Percentiles rank a stretch among this genome's conserved stretches.
Conservation (phyloP, 2,797 vertebrate species). For the Picus viridis region DNA sequence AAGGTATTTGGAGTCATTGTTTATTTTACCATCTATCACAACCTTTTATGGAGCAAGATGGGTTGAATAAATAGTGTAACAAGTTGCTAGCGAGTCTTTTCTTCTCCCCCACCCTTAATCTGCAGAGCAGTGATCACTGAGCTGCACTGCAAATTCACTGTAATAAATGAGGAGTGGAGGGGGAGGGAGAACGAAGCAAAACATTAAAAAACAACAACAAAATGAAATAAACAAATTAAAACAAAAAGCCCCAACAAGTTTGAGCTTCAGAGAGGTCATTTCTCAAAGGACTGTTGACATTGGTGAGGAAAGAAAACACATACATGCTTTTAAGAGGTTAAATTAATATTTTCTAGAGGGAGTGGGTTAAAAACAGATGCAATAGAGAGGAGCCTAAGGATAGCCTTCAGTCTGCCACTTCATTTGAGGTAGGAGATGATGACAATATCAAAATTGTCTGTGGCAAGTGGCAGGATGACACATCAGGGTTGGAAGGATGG, state of each 20-base stretch:
- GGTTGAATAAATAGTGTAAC: slow-evolving; percentile 34
- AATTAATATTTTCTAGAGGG: background rate
- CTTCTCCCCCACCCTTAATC: background rate
- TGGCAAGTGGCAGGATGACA: too few species aligned
- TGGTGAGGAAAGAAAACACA: slow-evolving; percentile 8
- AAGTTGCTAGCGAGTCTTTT: background rate
- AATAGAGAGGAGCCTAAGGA: too few species aligned
- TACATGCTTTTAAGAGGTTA: background rate
- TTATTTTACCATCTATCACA: slow-evolving; percentile 35
- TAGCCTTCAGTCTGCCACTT: too few species aligned
- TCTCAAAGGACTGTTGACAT: background rate
- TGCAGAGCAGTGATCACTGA: background rate
- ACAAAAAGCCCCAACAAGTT: background rate
- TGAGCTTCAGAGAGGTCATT: background rate
- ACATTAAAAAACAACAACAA: background rate
- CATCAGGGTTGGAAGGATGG: too few species aligned
- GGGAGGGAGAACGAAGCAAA: background rate
- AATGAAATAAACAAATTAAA: too few species aligned
- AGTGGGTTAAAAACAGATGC: too few species aligned
- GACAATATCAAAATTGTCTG: too few species aligned
- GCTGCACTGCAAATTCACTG: background rate
- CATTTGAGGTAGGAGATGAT: too few species aligned
- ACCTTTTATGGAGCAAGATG: slow-evolving; percentile 19
- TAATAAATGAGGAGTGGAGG: background rate
- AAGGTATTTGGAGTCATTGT: slow-evolving; percentile 35